phyloP scores from a whole-genome alignment of 2,797 vertebrate species.

The Bradypus variegatus region DNA sequence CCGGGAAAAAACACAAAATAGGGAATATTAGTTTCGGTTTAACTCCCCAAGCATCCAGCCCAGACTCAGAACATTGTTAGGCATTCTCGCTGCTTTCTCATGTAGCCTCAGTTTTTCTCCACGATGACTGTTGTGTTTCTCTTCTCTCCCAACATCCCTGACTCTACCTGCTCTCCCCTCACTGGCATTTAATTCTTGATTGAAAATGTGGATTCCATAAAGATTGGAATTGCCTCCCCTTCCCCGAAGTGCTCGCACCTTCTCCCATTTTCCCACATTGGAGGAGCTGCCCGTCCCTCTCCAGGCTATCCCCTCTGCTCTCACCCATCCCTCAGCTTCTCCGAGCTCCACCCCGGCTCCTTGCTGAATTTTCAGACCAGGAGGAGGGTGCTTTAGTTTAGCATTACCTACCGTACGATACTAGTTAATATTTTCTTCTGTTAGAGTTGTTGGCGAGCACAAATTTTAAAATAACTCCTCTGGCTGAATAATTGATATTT shows the following conservation, averaged over 20 bases:
- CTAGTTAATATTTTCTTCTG: constrained; percentile 50
- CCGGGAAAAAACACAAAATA: background rate
- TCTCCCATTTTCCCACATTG: background rate
- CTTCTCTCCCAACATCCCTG: background rate
- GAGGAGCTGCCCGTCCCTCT: too few species aligned
- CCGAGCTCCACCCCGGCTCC: background rate
- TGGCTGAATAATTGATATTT: constrained; percentile 89
- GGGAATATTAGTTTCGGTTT: background rate
- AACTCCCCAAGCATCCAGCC: background rate
- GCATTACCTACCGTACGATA: background rate
- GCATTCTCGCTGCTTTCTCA: background rate
- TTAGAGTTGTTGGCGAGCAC: constrained; percentile 87
- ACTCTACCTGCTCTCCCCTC: background rate
- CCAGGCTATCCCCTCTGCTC: too few species aligned
- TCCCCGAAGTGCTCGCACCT: background rate
- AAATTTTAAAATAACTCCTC: constrained; percentile 86
- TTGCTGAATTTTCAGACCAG: background rate
- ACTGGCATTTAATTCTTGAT: background rate
- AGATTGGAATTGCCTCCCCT: background rate
- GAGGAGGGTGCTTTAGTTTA: background rate
- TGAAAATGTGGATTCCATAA: background rate
- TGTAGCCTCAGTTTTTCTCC: background rate
- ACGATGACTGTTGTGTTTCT: background rate
- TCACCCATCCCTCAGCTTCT: background rate
- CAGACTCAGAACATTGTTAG: background rate